These are phyloP conservation scores for Xiphorhynchus elegans DNA, from an alignment of 2,113 vertebrate genomes.

Conservation along the genomic window DNA sequence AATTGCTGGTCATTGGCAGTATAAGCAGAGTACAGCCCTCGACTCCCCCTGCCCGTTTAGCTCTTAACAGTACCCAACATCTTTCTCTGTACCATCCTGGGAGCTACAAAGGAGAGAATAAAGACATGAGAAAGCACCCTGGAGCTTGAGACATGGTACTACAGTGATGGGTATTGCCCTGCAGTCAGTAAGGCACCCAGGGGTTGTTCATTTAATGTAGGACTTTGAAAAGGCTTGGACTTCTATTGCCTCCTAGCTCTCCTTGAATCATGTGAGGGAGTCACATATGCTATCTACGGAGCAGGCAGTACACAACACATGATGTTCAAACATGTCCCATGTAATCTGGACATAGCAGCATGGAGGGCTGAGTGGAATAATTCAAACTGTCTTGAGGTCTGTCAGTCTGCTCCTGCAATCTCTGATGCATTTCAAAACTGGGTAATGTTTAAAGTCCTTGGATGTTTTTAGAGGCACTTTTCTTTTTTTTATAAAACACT, in stretches of 20 bases:
- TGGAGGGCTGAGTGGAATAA: not conserved
- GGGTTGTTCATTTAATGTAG: not conserved
- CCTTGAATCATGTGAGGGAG: not conserved
- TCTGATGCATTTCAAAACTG: not conserved
- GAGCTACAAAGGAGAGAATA: not conserved
- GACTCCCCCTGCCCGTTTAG: not conserved
- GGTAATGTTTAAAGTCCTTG: not conserved
- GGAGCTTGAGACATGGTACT: not conserved
- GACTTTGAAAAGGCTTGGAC: not conserved
- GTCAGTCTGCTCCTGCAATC: not conserved
- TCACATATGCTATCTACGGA: not conserved
- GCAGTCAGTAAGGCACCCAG: not conserved
- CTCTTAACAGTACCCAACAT: not conserved
- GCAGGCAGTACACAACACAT: not conserved
- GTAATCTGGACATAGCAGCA: not conserved
- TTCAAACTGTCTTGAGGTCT: not conserved
- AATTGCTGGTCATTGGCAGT: not conserved
- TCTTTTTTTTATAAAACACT: not conserved
- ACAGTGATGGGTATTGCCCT: not conserved
- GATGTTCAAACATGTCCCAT: not conserved
- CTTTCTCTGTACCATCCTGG: not conserved
- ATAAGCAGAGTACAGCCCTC: not conserved
- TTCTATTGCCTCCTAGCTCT: not conserved
- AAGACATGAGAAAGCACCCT: not conserved
- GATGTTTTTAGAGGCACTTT: not conserved